phyloP scores from a whole-genome alignment of 1,140 invertebrate genomes.

The Pollicipes pollicipes region DNA sequence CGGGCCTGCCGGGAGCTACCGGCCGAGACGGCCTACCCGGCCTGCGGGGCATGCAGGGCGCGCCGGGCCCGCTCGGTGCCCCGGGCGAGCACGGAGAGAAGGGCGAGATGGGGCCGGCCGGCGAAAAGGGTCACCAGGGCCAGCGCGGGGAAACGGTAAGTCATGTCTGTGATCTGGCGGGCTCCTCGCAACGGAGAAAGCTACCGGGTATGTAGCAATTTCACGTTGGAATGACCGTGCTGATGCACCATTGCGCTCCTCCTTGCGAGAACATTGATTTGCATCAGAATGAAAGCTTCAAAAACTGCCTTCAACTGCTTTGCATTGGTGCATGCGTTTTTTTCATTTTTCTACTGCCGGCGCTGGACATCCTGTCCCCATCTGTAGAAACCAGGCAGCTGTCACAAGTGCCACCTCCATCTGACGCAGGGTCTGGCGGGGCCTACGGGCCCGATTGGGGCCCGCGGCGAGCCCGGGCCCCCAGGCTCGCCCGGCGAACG shows the following conservation, averaged over 20 bases:
- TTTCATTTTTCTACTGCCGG: too few species aligned
- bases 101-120: slow-evolving; percentile 47
- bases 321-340: too few species aligned
- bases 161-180: background rate
- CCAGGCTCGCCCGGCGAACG: slow-evolving; percentile 43
- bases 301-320: too few species aligned
- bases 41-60: slow-evolving; percentile 35
- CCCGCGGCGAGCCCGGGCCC: slow-evolving; percentile 38
- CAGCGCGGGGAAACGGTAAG: background rate
- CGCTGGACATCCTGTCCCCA: too few species aligned
- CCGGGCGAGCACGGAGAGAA: slow-evolving; percentile 60
- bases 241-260: too few species aligned
- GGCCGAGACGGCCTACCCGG: slow-evolving; percentile 41
- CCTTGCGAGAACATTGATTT: too few species aligned
- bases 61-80: slow-evolving; percentile 47
- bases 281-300: too few species aligned
- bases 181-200: too few species aligned
- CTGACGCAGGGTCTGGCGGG: slow-evolving; percentile 26
- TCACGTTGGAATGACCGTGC: too few species aligned
- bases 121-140: background rate
- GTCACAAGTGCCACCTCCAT: background rate
- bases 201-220: too few species aligned
- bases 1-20: slow-evolving; percentile 36
- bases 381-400: too few species aligned
- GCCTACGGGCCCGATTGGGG: slow-evolving; percentile 23